phyloP scores from a whole-genome alignment of 2,113 vertebrate species.

The Dunckerocampus dactyliophorus region DNA sequence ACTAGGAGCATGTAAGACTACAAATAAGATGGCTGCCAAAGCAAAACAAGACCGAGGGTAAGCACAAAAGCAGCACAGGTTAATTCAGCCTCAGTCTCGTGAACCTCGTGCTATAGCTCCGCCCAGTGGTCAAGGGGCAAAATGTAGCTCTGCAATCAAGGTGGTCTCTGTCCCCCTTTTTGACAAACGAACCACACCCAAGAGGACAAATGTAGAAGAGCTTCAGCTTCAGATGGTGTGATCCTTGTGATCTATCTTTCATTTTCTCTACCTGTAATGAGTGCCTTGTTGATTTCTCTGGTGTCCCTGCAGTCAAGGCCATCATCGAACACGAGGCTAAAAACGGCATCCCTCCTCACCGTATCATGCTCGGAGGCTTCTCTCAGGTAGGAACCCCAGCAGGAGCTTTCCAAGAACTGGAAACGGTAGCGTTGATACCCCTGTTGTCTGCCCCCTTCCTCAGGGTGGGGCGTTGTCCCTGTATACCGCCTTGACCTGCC shows the following conservation, averaged over 20 bases:
- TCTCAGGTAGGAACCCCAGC: slow-evolving; percentile 83
- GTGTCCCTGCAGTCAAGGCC: slow-evolving; percentile 81
- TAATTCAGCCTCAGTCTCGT: no score
- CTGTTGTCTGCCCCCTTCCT: background rate
- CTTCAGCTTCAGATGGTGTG: no score
- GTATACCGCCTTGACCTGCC: slow-evolving; percentile 93
- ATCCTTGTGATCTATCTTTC: background rate
- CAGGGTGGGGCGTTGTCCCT: slow-evolving; percentile 94
- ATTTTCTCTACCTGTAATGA: background rate
- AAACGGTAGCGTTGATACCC: no score
- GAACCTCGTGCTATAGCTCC: background rate
- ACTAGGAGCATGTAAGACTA: no score
- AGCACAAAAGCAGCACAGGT: no score
- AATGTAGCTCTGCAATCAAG: background rate
- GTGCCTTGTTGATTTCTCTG: background rate
- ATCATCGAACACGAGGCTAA: slow-evolving; percentile 95
- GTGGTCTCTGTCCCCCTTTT: no score
- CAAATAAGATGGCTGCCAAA: no score
- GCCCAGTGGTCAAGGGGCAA: slow-evolving; percentile 12
- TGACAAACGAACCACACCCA: no score
- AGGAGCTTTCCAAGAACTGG: no score
- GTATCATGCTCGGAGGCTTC: slow-evolving; percentile 94
- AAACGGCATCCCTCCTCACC: slow-evolving; percentile 91
- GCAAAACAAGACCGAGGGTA: no score
- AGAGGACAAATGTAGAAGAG: no score